Evolutionary conservation across 2,888 invertebrate genomes (phyloP).

Genomic region (Eristalis intricaria): DNA sequence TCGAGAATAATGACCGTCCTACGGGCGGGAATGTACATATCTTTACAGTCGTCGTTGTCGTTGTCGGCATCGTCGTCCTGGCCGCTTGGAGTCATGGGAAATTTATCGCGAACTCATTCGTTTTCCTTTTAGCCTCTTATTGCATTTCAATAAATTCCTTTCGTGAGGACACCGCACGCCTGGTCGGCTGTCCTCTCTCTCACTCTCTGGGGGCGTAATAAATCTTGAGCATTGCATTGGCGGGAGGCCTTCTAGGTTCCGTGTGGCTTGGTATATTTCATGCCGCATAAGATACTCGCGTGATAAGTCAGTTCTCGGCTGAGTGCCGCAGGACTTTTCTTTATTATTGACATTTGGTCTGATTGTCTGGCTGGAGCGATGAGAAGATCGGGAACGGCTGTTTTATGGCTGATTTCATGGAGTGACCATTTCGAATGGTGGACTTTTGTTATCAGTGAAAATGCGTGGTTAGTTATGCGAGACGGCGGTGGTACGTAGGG

Average conservation of each 20-base stretch:
- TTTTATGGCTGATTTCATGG: background rate
- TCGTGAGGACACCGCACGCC: constrained; percentile 27
- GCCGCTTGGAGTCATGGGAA: constrained; percentile 37
- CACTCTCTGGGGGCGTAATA: constrained; percentile 45
- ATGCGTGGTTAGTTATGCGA: background rate
- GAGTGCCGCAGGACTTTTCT: constrained; percentile 3
- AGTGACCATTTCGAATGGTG: background rate
- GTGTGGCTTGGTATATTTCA: constrained; percentile 43
- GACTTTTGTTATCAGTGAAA: background rate
- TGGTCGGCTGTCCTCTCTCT: background rate
- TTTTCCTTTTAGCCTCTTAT: constrained; percentile 19
- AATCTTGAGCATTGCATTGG: constrained; percentile 31
- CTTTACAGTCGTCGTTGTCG: background rate
- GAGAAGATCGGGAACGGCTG: background rate
- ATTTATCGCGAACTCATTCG: constrained; percentile 48
- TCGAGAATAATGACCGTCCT: constrained; percentile 32
- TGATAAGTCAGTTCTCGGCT: constrained; percentile 45
- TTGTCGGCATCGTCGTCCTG: background rate
- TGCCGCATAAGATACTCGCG: constrained; percentile 48
- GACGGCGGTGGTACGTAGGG: background rate
- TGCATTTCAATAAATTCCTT: constrained; percentile 65
- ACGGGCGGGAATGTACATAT: background rate
- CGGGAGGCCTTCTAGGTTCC: background rate
- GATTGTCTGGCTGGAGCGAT: constrained; percentile 3
- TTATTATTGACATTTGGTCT: constrained; percentile 40